phyloP scores from a whole-genome alignment of 1,140 invertebrate genomes.

The Apocrypta bakeri region DNA sequence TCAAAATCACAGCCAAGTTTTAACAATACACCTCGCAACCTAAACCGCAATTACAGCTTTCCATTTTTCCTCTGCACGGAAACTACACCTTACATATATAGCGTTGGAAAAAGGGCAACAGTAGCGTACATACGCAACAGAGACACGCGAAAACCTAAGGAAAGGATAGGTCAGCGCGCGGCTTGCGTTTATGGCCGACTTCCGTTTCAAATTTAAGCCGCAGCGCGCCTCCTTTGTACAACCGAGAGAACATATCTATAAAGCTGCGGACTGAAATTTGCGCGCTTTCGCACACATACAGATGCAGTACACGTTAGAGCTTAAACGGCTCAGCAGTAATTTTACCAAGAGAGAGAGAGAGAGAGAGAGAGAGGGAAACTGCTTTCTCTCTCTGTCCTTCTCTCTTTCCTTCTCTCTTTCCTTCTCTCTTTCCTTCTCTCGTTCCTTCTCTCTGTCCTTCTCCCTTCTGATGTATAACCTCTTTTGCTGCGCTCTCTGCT shows the following conservation, averaged over 20 bases:
- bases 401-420: too few species aligned
- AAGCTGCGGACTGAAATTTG: slow-evolving; percentile 50
- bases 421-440: too few species aligned
- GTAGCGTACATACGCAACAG: not conserved
- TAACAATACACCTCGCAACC: not conserved
- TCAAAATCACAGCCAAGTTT: not conserved
- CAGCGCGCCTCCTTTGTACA: not conserved
- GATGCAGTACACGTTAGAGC: not conserved
- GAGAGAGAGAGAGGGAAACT: not conserved
- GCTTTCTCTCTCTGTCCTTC: too few species aligned
- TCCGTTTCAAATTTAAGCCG: slow-evolving; percentile 60
- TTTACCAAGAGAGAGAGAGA: slow-evolving; percentile 15
- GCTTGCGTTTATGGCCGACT: slow-evolving; percentile 54
- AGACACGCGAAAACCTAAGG: slow-evolving; percentile 5
- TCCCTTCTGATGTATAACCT: slow-evolving; percentile 3
- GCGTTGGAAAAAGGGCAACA: not conserved
- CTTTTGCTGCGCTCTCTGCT: not conserved
- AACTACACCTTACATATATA: not conserved
- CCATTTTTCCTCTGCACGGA: not conserved
- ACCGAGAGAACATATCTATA: slow-evolving; percentile 24
- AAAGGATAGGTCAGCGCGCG: not conserved
- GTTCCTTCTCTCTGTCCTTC: not conserved
- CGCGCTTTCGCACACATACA: not conserved
- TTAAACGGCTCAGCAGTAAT: slow-evolving; percentile 45
- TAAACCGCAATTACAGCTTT: not conserved